Percentiles rank a stretch among this genome's conserved stretches.
Evolutionary conservation across 1,140 invertebrate species (phyloP).

Genomic region (Diorhabda elongata): DNA sequence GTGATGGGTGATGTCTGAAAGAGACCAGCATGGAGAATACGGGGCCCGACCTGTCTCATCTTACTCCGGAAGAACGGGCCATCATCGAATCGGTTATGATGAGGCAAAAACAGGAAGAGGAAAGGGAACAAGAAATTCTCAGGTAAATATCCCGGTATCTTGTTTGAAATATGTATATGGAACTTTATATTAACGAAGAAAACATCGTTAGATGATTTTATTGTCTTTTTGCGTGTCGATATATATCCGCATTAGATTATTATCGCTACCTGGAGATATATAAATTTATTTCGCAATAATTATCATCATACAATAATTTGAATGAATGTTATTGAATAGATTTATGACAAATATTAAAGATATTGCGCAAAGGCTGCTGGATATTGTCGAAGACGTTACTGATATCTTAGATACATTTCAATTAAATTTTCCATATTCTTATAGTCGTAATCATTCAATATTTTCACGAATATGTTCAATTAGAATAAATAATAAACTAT

Average conservation of each 20-base stretch:
- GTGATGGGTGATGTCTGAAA: constrained; percentile 31
- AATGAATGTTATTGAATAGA: neutral
- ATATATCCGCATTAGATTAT: neutral
- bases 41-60: constrained; percentile 91
- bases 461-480: no score
- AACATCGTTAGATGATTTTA: no score
- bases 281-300: neutral
- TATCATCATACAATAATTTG: neutral
- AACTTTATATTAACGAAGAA: no score
- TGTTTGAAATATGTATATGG: no score
- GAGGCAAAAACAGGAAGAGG: constrained; percentile 94
- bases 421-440: no score
- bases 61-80: constrained; percentile 93
- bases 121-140: constrained; percentile 90
- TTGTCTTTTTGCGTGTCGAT: neutral
- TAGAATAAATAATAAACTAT: no score
- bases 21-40: constrained; percentile 66
- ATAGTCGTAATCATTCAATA: no score
- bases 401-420: neutral
- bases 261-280: neutral
- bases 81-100: constrained; percentile 97
- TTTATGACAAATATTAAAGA: neutral
- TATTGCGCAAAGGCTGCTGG: constrained; percentile 1
- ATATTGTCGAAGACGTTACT: neutral
- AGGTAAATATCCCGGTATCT: constrained; percentile 58